phyloP scores from a whole-genome alignment of 2,797 vertebrate species.

The Molossus alvarezi region DNA sequence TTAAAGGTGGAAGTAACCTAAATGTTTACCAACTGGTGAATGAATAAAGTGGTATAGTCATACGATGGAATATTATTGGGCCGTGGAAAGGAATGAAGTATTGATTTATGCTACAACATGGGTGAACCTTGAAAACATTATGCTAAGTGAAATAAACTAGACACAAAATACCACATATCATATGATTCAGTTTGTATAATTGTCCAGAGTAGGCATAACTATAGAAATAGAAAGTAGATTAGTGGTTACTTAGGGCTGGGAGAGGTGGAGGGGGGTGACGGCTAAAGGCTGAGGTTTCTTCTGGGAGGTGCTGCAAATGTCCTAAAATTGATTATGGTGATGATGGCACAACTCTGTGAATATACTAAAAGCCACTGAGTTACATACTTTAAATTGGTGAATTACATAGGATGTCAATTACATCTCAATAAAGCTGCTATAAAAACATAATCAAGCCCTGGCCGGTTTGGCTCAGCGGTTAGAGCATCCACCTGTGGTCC shows the following conservation, averaged over 20 bases:
- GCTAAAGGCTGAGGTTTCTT: not conserved
- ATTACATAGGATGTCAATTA: not conserved
- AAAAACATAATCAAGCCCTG: not conserved
- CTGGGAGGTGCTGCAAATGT: not conserved
- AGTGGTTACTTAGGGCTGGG: not conserved
- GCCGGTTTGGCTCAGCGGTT: too few species aligned
- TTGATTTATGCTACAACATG: not conserved
- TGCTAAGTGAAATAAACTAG: not conserved
- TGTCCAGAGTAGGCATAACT: not conserved
- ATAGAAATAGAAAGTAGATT: not conserved
- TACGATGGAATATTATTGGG: not conserved
- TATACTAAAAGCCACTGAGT: not conserved
- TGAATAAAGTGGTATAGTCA: not conserved
- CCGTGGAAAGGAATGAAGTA: not conserved
- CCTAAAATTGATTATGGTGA: not conserved
- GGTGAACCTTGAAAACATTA: not conserved
- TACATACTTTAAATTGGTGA: not conserved
- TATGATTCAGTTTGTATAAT: not conserved
- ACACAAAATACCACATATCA: not conserved
- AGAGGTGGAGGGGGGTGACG: fast-evolving
- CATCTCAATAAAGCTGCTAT: not conserved
- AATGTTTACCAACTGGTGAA: not conserved
- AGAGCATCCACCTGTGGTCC: too few species aligned
- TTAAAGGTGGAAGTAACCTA: not conserved
- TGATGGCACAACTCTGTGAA: not conserved